phyloP scores from a whole-genome alignment of 2,888 invertebrate genomes.

The Agriopis marginaria region DNA sequence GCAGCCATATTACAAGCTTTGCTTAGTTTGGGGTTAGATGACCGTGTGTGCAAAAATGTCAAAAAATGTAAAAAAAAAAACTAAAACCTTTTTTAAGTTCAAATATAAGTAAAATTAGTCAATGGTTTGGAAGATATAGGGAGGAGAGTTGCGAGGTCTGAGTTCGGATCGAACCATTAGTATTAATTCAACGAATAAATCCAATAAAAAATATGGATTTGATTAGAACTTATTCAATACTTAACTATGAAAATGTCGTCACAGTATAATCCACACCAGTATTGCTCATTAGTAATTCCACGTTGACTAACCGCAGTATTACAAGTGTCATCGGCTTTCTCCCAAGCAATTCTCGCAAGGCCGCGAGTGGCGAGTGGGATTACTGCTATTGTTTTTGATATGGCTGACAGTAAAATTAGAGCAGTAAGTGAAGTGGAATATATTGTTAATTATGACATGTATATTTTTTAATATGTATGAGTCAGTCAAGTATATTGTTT shows the following conservation, averaged over 20 bases:
- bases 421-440: conserved; percentile 19
- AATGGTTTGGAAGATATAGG: no score
- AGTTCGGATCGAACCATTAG: no score
- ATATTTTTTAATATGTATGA: no score
- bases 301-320: conserved; percentile 22
- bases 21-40: no score
- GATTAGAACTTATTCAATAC: background rate
- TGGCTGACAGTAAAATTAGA: conserved; percentile 31
- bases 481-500: no score
- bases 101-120: no score
- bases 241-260: conserved; percentile 11
- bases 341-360: conserved; percentile 31
- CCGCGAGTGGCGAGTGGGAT: conserved; percentile 31
- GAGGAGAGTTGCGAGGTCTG: no score
- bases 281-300: conserved; percentile 33
- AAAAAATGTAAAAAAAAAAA: no score
- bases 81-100: no score
- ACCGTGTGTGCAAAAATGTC: no score
- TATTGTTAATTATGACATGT: background rate
- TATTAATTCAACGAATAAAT: no score
- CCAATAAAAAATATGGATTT: background rate
- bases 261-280: conserved; percentile 32
- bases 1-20: no score
- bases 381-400: conserved; percentile 42
- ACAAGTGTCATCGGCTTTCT: conserved; percentile 43